A percentile compares a stretch with the other conserved stretches of the same genome.
Conservation (phyloP, 2,113 vertebrate genomes). For the Perccottus glenii region DNA sequence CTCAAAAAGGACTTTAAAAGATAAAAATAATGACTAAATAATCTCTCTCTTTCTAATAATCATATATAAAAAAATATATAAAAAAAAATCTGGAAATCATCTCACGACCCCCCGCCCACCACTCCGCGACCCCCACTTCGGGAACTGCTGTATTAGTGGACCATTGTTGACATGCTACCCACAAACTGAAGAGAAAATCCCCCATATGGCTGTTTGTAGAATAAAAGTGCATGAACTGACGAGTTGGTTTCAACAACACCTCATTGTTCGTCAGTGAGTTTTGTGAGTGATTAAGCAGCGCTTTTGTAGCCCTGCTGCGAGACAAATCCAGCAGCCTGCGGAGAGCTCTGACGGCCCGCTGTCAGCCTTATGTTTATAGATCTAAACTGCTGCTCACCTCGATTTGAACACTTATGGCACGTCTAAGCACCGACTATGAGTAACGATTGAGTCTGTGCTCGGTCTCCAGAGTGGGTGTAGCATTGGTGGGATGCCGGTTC, state of each 20-base stretch:
- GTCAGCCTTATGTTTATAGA: constrained; percentile 24
- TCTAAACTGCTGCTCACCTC: constrained; percentile 17
- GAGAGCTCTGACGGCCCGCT: constrained; percentile 11
- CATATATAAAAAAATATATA: no score
- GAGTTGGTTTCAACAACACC: constrained; percentile 1
- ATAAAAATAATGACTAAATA: no score
- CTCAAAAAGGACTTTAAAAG: no score
- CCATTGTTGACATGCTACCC: background rate
- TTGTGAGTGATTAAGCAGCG: constrained; percentile 23
- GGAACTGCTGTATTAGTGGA: no score
- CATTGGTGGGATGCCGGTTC: background rate
- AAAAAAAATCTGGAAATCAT: no score
- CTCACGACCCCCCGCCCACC: no score
- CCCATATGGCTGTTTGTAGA: constrained; percentile 16
- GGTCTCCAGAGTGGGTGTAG: constrained; percentile 16
- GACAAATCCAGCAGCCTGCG: constrained; percentile 22
- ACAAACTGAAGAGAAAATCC: constrained; percentile 1
- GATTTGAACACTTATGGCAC: background rate
- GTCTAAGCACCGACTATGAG: constrained; percentile 18
- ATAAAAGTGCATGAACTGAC: constrained; percentile 8
- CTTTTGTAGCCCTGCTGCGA: constrained; percentile 29
- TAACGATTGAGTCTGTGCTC: constrained; percentile 11
- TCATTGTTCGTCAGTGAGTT: constrained; percentile 21
- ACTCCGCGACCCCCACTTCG: no score
- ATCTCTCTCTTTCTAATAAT: no score